phyloP scores from a whole-genome alignment of 2,113 vertebrate genomes.

The Asarcornis scutulata region DNA sequence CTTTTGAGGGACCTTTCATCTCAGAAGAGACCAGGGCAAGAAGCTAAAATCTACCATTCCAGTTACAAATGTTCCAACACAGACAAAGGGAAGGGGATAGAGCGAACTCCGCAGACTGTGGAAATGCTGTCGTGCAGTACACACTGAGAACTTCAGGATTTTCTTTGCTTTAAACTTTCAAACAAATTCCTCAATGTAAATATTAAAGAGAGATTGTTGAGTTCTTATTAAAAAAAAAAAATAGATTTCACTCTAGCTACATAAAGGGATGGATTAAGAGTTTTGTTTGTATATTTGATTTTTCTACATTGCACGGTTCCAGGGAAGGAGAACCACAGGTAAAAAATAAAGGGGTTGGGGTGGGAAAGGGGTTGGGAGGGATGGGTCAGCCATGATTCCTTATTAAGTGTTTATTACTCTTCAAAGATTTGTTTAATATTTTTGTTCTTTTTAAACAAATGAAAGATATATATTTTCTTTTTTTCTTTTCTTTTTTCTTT shows the following conservation, averaged over 20 bases:
- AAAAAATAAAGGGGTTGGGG: constrained; percentile 25
- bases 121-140: not conserved
- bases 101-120: not conserved
- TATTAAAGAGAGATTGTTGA: constrained; percentile 72
- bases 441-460: constrained; percentile 51
- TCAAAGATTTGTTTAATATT: constrained; percentile 66
- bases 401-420: constrained; percentile 68
- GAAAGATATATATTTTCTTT: constrained; percentile 19
- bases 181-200: constrained; percentile 78
- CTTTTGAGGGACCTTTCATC: not conserved
- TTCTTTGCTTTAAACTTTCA: constrained; percentile 74
- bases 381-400: constrained; percentile 59
- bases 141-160: constrained; percentile 58
- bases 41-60: not conserved
- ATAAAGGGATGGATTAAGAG: constrained; percentile 75
- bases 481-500: not conserved
- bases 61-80: not conserved
- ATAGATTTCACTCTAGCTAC: constrained; percentile 80
- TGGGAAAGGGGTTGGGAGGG: constrained; percentile 34
- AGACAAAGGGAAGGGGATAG: not conserved
- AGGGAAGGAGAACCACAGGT: constrained; percentile 78
- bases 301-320: constrained; percentile 85
- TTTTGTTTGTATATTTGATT: constrained; percentile 86
- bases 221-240: constrained; percentile 76
- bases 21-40: not conserved